These are phyloP conservation scores for Agonopterix heracliana DNA, from an alignment of 2,888 invertebrate species.

Conservation along the genomic window DNA sequence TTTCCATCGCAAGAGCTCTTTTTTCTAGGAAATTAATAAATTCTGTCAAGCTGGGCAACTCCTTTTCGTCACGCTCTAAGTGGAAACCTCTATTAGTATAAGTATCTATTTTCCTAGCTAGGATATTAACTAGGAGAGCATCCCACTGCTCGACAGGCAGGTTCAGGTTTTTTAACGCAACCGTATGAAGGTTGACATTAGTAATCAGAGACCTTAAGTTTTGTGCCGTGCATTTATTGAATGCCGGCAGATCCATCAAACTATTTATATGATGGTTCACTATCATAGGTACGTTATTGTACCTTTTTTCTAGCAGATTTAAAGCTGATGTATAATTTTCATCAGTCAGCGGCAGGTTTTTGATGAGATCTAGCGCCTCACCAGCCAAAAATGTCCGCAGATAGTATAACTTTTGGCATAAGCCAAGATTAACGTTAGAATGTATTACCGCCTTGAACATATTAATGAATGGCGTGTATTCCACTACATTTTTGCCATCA, in stretches of 20 bases:
- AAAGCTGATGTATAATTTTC: neutral
- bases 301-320: neutral
- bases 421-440: neutral
- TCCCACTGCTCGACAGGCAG: neutral
- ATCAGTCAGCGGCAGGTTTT: neutral
- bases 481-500: neutral
- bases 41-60: neutral
- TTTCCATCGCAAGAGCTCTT: neutral
- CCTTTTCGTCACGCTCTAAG: neutral
- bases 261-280: neutral
- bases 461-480: neutral
- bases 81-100: neutral
- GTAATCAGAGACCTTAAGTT: neutral
- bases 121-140: neutral
- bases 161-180: neutral
- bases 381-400: neutral
- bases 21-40: neutral
- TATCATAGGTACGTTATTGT: neutral
- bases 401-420: neutral
- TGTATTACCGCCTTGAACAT: neutral
- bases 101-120: neutral
- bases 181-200: neutral
- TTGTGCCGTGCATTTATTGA: neutral
- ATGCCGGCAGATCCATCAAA: neutral
- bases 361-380: neutral